Percentiles rank a stretch among this genome's conserved stretches.
These are phyloP conservation scores for Siniperca knerii DNA, from an alignment of 2,113 vertebrate genomes.

Conservation along the genomic window DNA sequence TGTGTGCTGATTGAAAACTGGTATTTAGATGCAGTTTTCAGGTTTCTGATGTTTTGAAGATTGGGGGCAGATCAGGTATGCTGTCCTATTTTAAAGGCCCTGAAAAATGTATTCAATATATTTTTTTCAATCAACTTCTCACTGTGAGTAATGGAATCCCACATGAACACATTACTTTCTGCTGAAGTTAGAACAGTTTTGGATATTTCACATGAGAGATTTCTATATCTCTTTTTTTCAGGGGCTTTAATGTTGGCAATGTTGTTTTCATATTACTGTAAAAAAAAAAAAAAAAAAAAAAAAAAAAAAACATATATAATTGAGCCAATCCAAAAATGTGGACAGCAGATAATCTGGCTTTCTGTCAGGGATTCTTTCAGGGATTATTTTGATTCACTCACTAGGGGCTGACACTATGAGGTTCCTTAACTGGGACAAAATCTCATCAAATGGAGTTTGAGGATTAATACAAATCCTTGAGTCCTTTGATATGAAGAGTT, in stretches of 20 bases:
- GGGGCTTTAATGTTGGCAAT: neutral
- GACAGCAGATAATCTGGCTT: neutral
- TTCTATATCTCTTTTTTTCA: neutral
- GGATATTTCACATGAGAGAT: neutral
- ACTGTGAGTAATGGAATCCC: neutral
- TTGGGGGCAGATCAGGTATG: neutral
- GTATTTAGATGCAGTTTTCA: slow-evolving; percentile 21
- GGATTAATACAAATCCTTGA: slow-evolving; percentile 3
- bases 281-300: neutral
- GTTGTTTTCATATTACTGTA: slow-evolving; percentile 9
- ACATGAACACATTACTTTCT: slow-evolving; percentile 5
- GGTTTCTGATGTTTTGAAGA: slow-evolving; percentile 18
- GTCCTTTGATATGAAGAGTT: slow-evolving; percentile 1
- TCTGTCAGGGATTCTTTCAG: neutral
- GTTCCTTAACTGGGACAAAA: neutral
- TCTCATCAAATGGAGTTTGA: slow-evolving; percentile 13
- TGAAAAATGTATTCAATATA: neutral
- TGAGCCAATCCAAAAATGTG: neutral
- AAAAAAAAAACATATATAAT: neutral
- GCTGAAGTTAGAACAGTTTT: neutral
- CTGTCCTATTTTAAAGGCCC: neutral
- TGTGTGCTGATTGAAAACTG: slow-evolving; percentile 26
- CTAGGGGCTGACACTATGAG: neutral
- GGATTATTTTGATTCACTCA: neutral
- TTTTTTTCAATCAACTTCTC: neutral